Evolutionary conservation across 1,140 invertebrate genomes (phyloP).

Genomic region (Heliconius hewitsoni): DNA sequence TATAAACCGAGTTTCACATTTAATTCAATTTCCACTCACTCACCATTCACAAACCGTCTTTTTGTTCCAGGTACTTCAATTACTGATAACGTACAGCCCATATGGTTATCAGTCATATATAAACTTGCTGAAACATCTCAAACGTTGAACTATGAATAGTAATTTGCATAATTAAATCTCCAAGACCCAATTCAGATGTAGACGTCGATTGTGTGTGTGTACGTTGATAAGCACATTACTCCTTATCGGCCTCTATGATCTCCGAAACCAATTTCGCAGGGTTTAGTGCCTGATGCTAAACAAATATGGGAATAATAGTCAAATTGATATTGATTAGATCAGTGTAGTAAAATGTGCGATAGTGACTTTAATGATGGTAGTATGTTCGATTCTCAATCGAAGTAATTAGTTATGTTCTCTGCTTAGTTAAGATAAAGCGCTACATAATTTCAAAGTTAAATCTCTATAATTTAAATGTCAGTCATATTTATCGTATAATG

Average conservation of each 20-base stretch:
- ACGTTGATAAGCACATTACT: constrained; percentile 27
- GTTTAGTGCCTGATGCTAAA: not conserved
- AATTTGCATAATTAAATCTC: constrained; percentile 53
- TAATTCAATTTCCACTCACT: not conserved
- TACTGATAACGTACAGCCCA: constrained; percentile 18
- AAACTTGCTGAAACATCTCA: constrained; percentile 46
- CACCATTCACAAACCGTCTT: not conserved
- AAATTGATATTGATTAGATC: no score
- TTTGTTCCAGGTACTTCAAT: constrained; percentile 24
- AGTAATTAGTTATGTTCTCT: no score
- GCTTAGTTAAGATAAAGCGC: no score
- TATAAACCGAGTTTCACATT: not conserved
- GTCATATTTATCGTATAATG: no score
- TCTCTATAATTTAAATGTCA: no score
- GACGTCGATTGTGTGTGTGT: constrained; percentile 32
- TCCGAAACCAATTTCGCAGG: not conserved
- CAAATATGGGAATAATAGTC: not conserved
- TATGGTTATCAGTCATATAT: constrained; percentile 35
- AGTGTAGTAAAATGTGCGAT: no score
- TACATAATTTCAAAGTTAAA: no score
- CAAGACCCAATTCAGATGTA: constrained; percentile 45
- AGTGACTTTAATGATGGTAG: no score
- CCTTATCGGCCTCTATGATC: constrained; percentile 18
- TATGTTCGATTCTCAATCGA: no score
- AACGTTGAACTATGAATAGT: constrained; percentile 44